Percentiles rank a stretch among this genome's conserved stretches.
Conservation (phyloP, 2,888 invertebrate species). For the Cantharis flavilabris region DNA sequence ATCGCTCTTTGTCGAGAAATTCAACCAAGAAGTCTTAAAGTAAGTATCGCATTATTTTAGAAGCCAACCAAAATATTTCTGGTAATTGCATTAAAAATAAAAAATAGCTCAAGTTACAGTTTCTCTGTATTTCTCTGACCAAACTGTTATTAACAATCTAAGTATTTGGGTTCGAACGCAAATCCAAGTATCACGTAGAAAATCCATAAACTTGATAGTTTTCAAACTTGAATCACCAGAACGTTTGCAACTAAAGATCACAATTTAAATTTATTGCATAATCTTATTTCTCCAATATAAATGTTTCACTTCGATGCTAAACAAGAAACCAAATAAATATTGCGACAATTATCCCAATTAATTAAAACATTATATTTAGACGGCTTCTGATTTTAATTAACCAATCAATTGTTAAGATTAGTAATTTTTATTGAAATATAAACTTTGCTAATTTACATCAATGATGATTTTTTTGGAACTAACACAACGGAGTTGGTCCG, state of each 20-base stretch:
- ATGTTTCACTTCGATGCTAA: too few relatives aligned
- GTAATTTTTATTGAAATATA: too few relatives aligned
- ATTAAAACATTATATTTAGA: neutral
- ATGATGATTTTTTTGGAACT: too few relatives aligned
- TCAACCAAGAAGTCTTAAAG: slow-evolving; percentile 91
- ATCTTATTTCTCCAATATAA: neutral
- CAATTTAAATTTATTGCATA: neutral
- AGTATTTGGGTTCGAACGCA: neutral
- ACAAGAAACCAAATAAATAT: neutral
- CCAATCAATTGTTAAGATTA: too few relatives aligned
- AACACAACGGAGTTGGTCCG: too few relatives aligned
- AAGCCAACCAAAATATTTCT: neutral
- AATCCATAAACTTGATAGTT: neutral
- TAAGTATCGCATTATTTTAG: slow-evolving; percentile 51
- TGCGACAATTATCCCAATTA: neutral
- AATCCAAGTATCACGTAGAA: neutral
- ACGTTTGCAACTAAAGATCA: neutral
- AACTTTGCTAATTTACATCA: too few relatives aligned
- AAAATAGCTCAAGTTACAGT: neutral
- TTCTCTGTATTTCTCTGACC: neutral
- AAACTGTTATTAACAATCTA: neutral
- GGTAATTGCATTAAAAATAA: neutral
- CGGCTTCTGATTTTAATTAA: neutral
- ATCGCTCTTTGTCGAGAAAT: slow-evolving; percentile 86
- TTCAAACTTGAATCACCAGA: neutral